Evolutionary conservation across 2,888 invertebrate genomes (phyloP), one percentile per base, ranked within the genome.

Genomic region (Papilio protenor): DNA sequence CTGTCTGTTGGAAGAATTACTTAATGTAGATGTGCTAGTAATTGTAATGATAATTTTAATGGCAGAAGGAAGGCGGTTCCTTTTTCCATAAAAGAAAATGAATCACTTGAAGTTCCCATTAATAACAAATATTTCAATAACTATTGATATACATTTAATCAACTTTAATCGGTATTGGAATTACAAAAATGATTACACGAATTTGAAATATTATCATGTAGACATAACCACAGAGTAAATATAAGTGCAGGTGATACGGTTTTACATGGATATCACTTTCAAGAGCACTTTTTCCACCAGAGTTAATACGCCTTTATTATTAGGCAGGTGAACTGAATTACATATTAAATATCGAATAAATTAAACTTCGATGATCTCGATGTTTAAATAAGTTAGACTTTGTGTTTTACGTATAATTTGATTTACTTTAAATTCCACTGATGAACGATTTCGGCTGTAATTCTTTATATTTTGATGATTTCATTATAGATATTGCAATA

Each of bases 381-480:
- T 47, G n/a, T 21, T 75, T 45, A 66, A 21, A 3, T 45, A 66
- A 16, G 11, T 52, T n/a, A 40, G 49, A 49, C 61, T 69, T 52
- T 57, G 59, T 14, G n/a, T 40, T 47, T 74, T 49, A 70, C 10
- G 2, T 12, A 8, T 16, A 81, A 80, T 79, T 78, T 83, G 84
- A 1, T 27, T 8, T 21, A 3, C 2, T 6, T 23, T 12, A 59
- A 59, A 59, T 23, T 23, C 55, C 55, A 18, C 55, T 21, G 12
- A 23, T 23, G 23, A 59, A 23, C 33, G 12, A 3, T 21, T 59
- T 59, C n/a, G n/a, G n/a, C 10, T n/a, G 8, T 55, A 55, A 55
- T 21, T n/a, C 8, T n/a, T 10, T 55, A 10, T 21, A 55, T 61
- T 27, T 61, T 61, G 8, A 4, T 23, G 3, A 27, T 61, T 61